Percentiles rank a stretch among this genome's conserved stretches.
phyloP scores from a whole-genome alignment of 2,113 vertebrate species.

The Brachyhypopomus gauderio region DNA sequence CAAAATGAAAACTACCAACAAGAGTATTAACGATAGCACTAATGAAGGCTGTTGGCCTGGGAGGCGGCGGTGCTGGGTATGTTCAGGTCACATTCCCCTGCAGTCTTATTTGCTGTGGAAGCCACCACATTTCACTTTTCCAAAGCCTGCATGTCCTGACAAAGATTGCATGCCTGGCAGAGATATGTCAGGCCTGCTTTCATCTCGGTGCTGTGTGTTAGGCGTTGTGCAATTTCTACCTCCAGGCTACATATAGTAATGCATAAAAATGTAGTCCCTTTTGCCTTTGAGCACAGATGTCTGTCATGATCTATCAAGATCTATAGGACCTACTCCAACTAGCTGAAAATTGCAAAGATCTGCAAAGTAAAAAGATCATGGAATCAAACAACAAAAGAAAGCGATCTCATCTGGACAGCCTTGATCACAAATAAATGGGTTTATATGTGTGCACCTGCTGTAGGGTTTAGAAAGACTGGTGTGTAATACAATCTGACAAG shows the following conservation, averaged over 20 bases:
- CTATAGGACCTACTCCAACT: neutral
- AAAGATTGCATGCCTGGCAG: slow-evolving; percentile 45
- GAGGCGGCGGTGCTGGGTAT: neutral
- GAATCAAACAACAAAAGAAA: no score
- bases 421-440: no score
- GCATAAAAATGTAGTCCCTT: neutral
- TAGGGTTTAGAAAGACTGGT: no score
- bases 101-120: neutral
- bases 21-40: no score
- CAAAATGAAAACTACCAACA: no score
- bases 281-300: neutral
- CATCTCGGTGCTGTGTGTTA: slow-evolving; percentile 27
- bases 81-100: neutral
- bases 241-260: slow-evolving; percentile 39
- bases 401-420: no score
- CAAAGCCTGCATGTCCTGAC: slow-evolving; percentile 52
- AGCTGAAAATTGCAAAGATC: neutral
- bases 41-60: no score
- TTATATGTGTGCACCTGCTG: no score
- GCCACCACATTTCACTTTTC: neutral
- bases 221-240: slow-evolving; percentile 52
- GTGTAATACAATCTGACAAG: no score
- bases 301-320: neutral
- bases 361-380: neutral
- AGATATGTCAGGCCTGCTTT: slow-evolving; percentile 56